phyloP scores from a whole-genome alignment of 2,888 invertebrate genomes.

The Chrysolina americana region DNA sequence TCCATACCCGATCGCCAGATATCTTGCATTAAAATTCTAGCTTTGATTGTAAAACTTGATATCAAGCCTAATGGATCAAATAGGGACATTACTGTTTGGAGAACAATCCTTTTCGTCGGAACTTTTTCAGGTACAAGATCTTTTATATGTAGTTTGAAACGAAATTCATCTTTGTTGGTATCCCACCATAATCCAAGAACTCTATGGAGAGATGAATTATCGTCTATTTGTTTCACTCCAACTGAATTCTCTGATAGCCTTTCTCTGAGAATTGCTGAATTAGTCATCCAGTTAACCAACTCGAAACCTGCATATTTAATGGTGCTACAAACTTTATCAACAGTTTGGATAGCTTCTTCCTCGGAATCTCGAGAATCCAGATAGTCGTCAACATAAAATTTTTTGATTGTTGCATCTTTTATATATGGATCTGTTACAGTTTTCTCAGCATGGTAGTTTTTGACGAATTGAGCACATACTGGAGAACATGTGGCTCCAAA shows the following conservation, averaged over 20 bases:
- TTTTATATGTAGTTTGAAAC: not conserved
- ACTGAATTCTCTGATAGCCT: not conserved
- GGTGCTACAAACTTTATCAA: not conserved
- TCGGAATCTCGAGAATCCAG: not conserved
- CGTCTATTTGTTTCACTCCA: not conserved
- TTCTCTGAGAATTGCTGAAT: not conserved
- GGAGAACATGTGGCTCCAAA: too few relatives aligned
- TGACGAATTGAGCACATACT: too few relatives aligned
- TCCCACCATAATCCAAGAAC: constrained; percentile 5
- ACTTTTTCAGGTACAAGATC: not conserved
- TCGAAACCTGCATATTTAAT: constrained; percentile 4
- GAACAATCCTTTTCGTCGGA: too few relatives aligned
- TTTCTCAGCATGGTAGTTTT: not conserved
- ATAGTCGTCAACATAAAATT: not conserved
- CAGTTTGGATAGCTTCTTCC: constrained; percentile 1
- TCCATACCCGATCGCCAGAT: too few relatives aligned
- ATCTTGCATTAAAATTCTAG: constrained; percentile 4
- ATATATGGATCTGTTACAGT: not conserved
- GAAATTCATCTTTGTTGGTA: too few relatives aligned
- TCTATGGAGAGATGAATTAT: not conserved
- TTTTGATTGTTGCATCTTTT: not conserved
- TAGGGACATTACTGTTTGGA: too few relatives aligned
- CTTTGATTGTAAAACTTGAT: constrained; percentile 10
- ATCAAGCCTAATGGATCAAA: constrained; percentile 18
- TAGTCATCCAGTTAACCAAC: constrained; percentile 5